These are phyloP conservation scores for Archocentrus centrarchus DNA, from an alignment of 2,113 vertebrate species.

Conservation along the genomic window DNA sequence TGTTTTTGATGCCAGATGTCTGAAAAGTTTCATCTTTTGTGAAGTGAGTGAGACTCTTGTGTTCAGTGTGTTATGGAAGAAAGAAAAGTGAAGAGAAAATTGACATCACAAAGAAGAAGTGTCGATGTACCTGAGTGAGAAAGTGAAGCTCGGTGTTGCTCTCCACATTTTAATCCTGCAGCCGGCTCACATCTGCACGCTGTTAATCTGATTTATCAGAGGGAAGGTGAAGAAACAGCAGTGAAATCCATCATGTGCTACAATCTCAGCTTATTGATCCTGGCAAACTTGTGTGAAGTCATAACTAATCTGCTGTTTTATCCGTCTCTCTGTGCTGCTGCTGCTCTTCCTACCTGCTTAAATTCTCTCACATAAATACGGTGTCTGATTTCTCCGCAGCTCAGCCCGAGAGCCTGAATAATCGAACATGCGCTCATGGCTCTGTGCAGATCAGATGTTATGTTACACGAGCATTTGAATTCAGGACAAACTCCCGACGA, in stretches of 20 bases:
- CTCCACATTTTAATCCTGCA: neutral
- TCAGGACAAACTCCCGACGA: neutral
- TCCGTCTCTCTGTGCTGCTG: neutral
- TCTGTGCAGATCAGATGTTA: neutral
- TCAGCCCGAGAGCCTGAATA: neutral
- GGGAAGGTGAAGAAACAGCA: neutral
- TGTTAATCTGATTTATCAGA: slow-evolving; percentile 28
- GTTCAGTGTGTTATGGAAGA: neutral
- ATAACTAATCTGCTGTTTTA: slow-evolving; percentile 26
- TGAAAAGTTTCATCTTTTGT: neutral
- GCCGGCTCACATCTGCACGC: neutral
- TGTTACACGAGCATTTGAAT: neutral
- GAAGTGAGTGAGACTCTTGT: fast-evolving
- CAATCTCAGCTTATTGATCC: slow-evolving; percentile 22
- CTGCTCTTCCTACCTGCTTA: neutral
- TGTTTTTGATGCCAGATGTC: neutral
- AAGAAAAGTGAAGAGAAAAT: neutral
- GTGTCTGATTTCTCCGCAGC: neutral
- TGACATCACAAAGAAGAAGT: neutral
- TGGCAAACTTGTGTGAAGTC: slow-evolving; percentile 3
- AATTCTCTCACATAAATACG: neutral
- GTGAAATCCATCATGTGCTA: slow-evolving; percentile 16
- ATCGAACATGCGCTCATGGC: neutral
- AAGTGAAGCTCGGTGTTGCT: neutral
- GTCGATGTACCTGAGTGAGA: neutral